These are phyloP conservation scores for Drosophila triauraria DNA, from an alignment of 1,140 invertebrate species.

Conservation along the genomic window DNA sequence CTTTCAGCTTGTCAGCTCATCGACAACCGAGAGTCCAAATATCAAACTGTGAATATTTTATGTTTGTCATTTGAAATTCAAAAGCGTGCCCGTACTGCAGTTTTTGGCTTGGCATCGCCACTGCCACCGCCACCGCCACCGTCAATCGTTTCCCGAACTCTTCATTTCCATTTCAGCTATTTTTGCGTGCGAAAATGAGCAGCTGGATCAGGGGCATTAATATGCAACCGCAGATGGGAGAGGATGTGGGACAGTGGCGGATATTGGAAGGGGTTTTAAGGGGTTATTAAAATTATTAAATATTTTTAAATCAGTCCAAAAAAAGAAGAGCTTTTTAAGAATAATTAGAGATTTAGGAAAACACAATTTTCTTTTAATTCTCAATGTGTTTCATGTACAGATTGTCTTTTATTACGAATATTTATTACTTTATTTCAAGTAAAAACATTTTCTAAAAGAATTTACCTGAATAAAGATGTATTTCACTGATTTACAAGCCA, in stretches of 20 bases:
- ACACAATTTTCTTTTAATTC: no score
- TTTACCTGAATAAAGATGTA: no score
- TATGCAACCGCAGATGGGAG: constrained; percentile 42
- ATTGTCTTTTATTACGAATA: background rate
- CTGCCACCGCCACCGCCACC: constrained; percentile 3
- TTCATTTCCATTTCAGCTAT: constrained; percentile 28
- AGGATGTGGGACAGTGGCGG: background rate
- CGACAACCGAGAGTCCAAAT: constrained; percentile 63
- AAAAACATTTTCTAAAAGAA: background rate
- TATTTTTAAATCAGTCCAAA: background rate
- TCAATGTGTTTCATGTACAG: background rate
- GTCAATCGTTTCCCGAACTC: constrained; percentile 38
- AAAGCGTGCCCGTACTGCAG: constrained; percentile 55
- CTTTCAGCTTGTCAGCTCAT: constrained; percentile 34
- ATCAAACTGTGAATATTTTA: constrained; percentile 77
- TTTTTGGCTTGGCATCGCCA: constrained; percentile 17
- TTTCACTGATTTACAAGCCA: background rate
- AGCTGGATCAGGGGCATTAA: constrained; percentile 61
- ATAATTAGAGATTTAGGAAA: no score
- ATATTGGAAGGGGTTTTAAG: background rate
- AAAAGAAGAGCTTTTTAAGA: no score
- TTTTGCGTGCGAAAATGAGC: constrained; percentile 71
- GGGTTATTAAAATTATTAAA: background rate
- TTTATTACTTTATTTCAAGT: no score
- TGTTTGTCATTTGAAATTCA: constrained; percentile 77